Base-by-base conservation (phyloP, 1,140 invertebrate genomes). In the Geopemphigus sp. region DNA sequence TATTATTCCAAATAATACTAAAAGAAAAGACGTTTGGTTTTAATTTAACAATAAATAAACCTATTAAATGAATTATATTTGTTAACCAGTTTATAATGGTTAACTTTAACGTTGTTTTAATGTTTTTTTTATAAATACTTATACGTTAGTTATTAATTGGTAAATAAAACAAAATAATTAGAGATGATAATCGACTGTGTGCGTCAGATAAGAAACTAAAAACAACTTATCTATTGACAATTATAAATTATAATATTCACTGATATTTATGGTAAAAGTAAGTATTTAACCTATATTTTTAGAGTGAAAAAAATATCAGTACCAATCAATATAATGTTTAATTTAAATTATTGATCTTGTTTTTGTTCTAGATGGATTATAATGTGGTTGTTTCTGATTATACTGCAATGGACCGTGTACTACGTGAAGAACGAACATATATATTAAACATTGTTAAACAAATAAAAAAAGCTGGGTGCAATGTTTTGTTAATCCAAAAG, bases 401-500 rank as follows among this genome's bases (percentile, higher is more conserved):
- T 85, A 91, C 97, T 57, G 96, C 98, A 81, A 99, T 99, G 98
- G 98, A 99, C 87, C 90, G 98, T 81, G 95, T 99, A 0, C 85
- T 99, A n/a, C 94, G 97, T 85, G 98, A 99, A 87, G 98, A 99
- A 87, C 90, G 98, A 73, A 91, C 95, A 68, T 99, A 99, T 85
- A 98, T 99, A 83, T 88, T 99, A 26, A 98, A 99, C 83, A 98
- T 99, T 84, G 95, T 98, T 0, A 99, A 99, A 86, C 95, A 99
- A 85, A 97, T 99, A 64, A 99, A 99, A 85, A 98, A 98, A 84
- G 89, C 96, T 82, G 97, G 97, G 10, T 99, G 98, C 86, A 99
- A 97, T 88, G 95, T 99, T 45, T 89, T 99, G 1, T 88, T 99
- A 19, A 95, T 99, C 66, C 98, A 99, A 87, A 99, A 99, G 86